A percentile compares a stretch with the other conserved stretches of the same genome.
phyloP scores from a whole-genome alignment of 2,113 vertebrate species.

The Catharus bicknelli region DNA sequence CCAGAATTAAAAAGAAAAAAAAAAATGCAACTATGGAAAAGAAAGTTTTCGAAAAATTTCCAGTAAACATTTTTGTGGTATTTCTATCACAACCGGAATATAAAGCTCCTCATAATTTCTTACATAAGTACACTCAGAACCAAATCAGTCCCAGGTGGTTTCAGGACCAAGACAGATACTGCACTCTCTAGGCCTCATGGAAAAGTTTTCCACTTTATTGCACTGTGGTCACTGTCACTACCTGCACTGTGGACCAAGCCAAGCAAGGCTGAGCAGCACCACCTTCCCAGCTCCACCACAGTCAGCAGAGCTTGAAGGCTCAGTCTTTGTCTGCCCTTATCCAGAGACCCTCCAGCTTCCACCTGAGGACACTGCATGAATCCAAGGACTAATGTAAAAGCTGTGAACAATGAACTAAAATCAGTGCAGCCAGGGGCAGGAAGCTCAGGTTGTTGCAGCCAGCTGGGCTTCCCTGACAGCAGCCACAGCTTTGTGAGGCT shows the following conservation, averaged over 20 bases:
- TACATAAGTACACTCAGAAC: not conserved
- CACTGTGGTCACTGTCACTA: not conserved
- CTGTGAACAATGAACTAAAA: not conserved
- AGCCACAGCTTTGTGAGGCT: not conserved
- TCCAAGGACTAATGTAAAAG: not conserved
- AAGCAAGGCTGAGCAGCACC: not conserved
- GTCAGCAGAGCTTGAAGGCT: not conserved
- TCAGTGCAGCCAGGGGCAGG: not conserved
- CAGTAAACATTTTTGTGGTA: not conserved
- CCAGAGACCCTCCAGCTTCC: not conserved
- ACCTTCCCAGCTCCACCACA: not conserved
- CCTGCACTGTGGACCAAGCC: not conserved
- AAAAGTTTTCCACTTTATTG: not conserved
- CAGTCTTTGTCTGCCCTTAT: not conserved
- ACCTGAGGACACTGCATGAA: not conserved
- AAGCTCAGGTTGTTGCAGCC: not conserved
- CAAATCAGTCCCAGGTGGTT: not conserved
- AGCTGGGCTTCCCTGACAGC: not conserved
- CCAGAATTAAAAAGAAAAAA: not conserved
- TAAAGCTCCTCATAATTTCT: not conserved
- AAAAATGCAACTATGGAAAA: rapidly evolving
- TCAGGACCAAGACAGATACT: not conserved
- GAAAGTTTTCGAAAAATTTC: not conserved
- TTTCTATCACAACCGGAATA: not conserved
- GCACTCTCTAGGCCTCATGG: not conserved